Base-by-base conservation (phyloP, 2,113 vertebrate species). In the Pelobates fuscus region DNA sequence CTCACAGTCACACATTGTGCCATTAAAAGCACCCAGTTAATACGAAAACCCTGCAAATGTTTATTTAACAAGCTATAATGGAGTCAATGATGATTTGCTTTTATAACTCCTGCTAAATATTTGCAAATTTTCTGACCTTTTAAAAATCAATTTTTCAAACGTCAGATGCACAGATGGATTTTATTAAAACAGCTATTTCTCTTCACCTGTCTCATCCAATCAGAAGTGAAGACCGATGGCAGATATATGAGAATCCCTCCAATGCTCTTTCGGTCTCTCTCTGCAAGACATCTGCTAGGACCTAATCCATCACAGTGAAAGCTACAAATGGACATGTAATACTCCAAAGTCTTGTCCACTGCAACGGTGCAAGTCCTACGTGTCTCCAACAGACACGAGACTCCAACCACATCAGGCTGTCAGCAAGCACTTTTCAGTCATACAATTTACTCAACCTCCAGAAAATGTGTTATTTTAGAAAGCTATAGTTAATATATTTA, bases 371-470 rank as follows among this genome's bases (percentile, higher is more conserved):
- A 81, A 83, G 46, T 78, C 79, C 87, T 84, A 80, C 86, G 86
- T 84, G 82, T 78, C 78, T 80, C 83, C 78, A 59, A 55, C 64
- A 83, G 86, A 88, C 87, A 84, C 91, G 92, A 92, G 86, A 86
- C 89, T 93, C 83, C 90, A 83, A 90, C 89, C 83, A 84, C 83
- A 91, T 93, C 90, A 93, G 87, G 85, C 91, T 94, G 93, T 95
- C 94, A 95, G 89, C 91, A 91, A 89, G 89, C 88, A 90, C 91
- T 84, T 89, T 81, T 80, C 79, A 82, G 79, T 81, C 75, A 68
- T 68, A 64, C 78, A 54, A 54, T 20, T 86, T 90, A 87, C 78
- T 25, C 84, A 84, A 85, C 27, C 66, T 81, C 77, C 72, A 57
- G 67, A 0, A 0, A 62, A 73, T 71, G 18, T 70, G 81, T 86